phyloP scores from a whole-genome alignment of 23 tunicate species.

The Halocynthia aurantium region DNA sequence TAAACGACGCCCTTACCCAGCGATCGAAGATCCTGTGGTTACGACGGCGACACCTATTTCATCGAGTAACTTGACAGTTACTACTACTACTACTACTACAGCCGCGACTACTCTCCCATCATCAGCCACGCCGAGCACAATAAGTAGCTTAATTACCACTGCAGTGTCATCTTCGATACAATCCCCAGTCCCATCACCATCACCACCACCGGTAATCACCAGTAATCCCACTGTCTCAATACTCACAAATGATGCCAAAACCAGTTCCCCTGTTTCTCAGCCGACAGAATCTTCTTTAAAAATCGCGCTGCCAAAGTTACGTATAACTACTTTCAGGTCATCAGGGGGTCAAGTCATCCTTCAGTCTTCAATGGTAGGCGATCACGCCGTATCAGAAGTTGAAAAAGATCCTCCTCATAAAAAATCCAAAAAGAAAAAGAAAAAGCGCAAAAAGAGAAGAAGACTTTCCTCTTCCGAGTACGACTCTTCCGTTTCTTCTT shows the following conservation, averaged over 20 bases:
- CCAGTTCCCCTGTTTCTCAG: neutral
- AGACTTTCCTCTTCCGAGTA: slow-evolving; percentile 10
- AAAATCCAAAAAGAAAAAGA: slow-evolving; percentile 37
- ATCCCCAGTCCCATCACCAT: neutral
- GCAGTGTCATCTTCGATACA: neutral
- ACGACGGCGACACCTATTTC: slow-evolving; percentile 3
- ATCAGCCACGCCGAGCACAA: neutral
- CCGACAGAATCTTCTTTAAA: neutral
- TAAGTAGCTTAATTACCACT: neutral
- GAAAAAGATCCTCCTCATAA: slow-evolving; percentile 8
- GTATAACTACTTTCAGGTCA: slow-evolving; percentile 76
- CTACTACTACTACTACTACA: slow-evolving; percentile 4
- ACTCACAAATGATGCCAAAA: neutral
- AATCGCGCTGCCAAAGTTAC: slow-evolving; percentile 26
- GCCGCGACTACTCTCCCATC: neutral
- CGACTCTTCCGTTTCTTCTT: slow-evolving; percentile 11
- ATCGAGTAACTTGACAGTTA: neutral
- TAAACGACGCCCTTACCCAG: slow-evolving; percentile 53
- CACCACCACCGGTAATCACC: neutral
- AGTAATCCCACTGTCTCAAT: neutral
- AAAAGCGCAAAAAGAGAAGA: slow-evolving; percentile 36
- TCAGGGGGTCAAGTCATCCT: slow-evolving; percentile 73
- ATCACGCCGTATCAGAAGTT: slow-evolving; percentile 24
- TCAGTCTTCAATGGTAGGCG: slow-evolving; percentile 48
- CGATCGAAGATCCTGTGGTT: neutral